Evolutionary conservation across 2,888 invertebrate species (phyloP).

Genomic region (Epinotia brunnichana): DNA sequence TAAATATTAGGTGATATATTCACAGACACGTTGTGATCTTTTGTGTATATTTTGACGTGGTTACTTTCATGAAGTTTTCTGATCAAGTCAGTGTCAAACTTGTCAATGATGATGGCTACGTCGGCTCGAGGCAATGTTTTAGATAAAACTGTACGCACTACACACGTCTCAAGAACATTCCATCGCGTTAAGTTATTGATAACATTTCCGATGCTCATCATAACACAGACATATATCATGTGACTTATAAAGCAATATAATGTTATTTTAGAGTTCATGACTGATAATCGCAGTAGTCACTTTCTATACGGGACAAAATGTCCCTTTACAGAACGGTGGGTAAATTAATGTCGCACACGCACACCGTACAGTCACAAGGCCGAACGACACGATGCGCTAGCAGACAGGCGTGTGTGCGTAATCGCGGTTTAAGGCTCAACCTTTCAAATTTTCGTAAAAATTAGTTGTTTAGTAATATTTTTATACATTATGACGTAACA

Average conservation of each 20-base stretch:
- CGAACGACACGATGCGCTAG: too few relatives aligned
- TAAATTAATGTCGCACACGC: too few relatives aligned
- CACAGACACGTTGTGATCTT: background rate
- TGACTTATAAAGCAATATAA: background rate
- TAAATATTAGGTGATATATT: background rate
- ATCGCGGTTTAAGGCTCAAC: too few relatives aligned
- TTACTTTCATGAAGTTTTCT: slow-evolving; percentile 18
- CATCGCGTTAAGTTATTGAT: background rate
- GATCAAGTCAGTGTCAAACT: background rate
- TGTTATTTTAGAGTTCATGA: slow-evolving; percentile 6
- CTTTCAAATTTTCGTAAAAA: too few relatives aligned
- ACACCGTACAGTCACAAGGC: too few relatives aligned
- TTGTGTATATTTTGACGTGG: slow-evolving; percentile 5
- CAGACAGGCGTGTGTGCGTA: too few relatives aligned
- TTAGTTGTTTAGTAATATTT: too few relatives aligned
- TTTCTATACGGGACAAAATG: background rate
- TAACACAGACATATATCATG: background rate
- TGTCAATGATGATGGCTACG: background rate
- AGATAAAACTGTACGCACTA: background rate
- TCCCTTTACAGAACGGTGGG: too few relatives aligned
- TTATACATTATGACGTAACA: too few relatives aligned
- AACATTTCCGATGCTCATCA: background rate
- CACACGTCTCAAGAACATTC: slow-evolving; percentile 10
- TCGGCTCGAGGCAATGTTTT: slow-evolving; percentile 8
- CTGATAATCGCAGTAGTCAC: background rate